Percentiles rank a stretch among this genome's conserved stretches.
Conservation (phyloP, 2,888 invertebrate species). For the Danaus chrysippus region DNA sequence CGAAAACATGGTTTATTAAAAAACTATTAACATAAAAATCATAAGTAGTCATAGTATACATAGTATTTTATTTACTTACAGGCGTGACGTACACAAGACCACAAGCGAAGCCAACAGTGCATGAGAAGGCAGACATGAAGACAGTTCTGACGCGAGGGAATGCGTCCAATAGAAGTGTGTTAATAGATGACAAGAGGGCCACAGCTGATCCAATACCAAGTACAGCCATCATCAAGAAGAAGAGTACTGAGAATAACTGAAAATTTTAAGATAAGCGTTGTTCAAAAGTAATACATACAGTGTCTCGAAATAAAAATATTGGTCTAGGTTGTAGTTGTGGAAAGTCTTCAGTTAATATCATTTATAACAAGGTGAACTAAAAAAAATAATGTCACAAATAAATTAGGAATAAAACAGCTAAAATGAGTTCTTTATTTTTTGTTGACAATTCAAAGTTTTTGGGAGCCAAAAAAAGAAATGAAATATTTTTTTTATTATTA, state of each 20-base stretch:
- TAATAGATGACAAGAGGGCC: constrained; percentile 82
- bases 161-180: constrained; percentile 83
- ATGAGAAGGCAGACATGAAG: constrained; percentile 77
- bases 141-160: constrained; percentile 80
- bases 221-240: constrained; percentile 90
- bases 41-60: no score
- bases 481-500: no score
- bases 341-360: no score
- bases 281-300: background rate
- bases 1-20: no score
- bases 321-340: background rate
- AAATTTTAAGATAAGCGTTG: constrained; percentile 34
- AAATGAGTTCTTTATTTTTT: no score
- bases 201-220: constrained; percentile 88
- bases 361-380: no score
- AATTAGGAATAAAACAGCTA: no score
- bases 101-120: constrained; percentile 79
- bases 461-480: no score
- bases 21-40: no score
- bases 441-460: no score
- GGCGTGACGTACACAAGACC: constrained; percentile 88
- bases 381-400: no score
- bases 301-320: background rate
- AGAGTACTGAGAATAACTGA: constrained; percentile 86
- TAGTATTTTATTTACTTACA: constrained; percentile 59